Percentiles rank a stretch among this genome's conserved stretches.
Conservation (phyloP, 2,113 vertebrate genomes). For the Patagioenas fasciata region DNA sequence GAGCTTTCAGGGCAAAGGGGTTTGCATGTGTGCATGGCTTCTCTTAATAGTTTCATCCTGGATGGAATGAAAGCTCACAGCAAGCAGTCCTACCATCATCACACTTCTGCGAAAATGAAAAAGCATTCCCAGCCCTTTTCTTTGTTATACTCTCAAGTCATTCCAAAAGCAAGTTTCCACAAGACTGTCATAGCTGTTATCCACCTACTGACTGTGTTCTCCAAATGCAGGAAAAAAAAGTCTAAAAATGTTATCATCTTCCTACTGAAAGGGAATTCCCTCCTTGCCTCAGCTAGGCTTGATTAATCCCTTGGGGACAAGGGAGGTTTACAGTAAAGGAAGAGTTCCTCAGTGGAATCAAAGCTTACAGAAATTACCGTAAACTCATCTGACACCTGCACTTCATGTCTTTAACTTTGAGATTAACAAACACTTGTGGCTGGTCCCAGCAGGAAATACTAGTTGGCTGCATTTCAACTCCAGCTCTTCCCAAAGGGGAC, state of each 20-base stretch:
- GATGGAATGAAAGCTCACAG: slow-evolving; percentile 48
- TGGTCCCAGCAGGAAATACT: neutral
- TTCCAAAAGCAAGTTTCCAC: neutral
- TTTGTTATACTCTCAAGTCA: neutral
- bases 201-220: neutral
- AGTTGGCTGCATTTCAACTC: neutral
- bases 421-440: neutral
- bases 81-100: slow-evolving; percentile 36
- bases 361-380: neutral
- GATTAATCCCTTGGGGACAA: neutral
- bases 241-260: neutral
- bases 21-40: neutral
- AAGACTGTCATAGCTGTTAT: neutral
- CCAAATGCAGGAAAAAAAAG: neutral
- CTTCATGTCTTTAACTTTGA: neutral
- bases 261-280: neutral
- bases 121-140: neutral
- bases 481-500: neutral
- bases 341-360: neutral
- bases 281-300: neutral
- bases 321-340: neutral
- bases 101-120: slow-evolving; percentile 16
- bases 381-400: neutral
- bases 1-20: slow-evolving; percentile 23
- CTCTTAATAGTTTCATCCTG: neutral